A percentile compares a stretch with the other conserved stretches of the same genome.
These are phyloP conservation scores for Takifugu rubripes DNA, from an alignment of 2,797 vertebrate species.

Conservation along the genomic window DNA sequence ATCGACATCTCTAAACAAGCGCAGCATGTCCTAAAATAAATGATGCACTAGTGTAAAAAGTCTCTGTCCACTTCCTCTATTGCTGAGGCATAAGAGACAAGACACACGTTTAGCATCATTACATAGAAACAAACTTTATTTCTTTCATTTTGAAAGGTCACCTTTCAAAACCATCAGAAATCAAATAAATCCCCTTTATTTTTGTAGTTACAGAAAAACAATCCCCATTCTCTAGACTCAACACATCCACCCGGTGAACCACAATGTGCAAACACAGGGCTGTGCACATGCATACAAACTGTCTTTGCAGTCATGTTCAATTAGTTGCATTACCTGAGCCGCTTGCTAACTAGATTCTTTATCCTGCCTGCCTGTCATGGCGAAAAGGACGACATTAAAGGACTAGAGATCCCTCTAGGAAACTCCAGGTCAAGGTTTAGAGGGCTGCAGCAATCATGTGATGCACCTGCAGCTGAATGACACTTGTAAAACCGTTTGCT, in stretches of 20 bases:
- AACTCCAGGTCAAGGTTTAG: constrained; percentile 44
- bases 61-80: constrained; percentile 3
- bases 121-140: not conserved
- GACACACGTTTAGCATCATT: not conserved
- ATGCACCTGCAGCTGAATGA: constrained; percentile 16
- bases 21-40: constrained; percentile 12
- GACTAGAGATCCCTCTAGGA: constrained; percentile 51
- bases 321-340: constrained; percentile 45
- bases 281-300: constrained; percentile 10
- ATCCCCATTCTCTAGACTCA: constrained; percentile 16
- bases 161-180: too few species aligned
- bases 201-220: constrained; percentile 6
- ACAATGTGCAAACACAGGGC: constrained; percentile 1
- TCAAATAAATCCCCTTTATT: too few species aligned
- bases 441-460: constrained; percentile 5
- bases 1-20: constrained; percentile 16
- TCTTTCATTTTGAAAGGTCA: too few species aligned
- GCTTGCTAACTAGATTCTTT: constrained; percentile 54
- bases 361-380: constrained; percentile 43
- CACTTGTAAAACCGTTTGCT: constrained; percentile 16
- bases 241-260: constrained; percentile 2
- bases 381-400: constrained; percentile 62
- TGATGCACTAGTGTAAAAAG: constrained; percentile 1
- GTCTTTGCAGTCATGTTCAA: constrained; percentile 34
- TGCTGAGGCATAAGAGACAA: constrained; percentile 10